Conservation (phyloP, 2,888 invertebrate species). For the Empis livida region DNA sequence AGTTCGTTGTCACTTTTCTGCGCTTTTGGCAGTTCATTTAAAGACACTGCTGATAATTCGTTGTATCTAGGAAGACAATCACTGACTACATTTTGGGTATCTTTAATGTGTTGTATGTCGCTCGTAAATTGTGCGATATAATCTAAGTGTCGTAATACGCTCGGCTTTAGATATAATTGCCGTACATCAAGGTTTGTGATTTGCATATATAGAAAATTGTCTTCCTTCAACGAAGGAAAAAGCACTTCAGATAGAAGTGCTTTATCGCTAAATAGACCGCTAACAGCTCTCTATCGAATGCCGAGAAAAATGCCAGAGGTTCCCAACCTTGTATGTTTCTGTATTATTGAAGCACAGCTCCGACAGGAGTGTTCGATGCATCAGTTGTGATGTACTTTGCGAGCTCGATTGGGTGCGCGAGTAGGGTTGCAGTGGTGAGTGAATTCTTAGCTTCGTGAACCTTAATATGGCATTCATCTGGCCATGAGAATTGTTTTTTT, state of each 20-base stretch:
- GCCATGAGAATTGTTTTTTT: not conserved
- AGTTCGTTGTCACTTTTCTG: not conserved
- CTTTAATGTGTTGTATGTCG: not conserved
- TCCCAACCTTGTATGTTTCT: constrained; percentile 17
- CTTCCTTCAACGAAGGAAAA: constrained; percentile 28
- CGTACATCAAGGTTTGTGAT: constrained; percentile 22
- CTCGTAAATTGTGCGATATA: constrained; percentile 12
- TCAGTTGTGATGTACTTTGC: constrained; percentile 10
- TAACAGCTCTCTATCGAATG: constrained; percentile 28
- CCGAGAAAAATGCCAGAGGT: constrained; percentile 24
- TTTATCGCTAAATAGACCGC: constrained; percentile 25
- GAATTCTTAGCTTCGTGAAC: not conserved
- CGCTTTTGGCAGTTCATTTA: not conserved
- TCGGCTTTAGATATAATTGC: constrained; percentile 18
- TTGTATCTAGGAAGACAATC: not conserved
- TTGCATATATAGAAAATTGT: constrained; percentile 20
- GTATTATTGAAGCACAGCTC: constrained; percentile 26
- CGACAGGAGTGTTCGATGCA: constrained; percentile 26
- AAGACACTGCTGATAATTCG: not conserved
- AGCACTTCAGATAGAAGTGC: constrained; percentile 26
- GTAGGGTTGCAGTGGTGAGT: not conserved
- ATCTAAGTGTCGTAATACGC: constrained; percentile 21
- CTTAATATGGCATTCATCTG: not conserved
- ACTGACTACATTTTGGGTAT: not conserved
- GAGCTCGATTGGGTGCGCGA: too few species aligned